Conservation (phyloP, 1,140 invertebrate species). For the Trichonephila clavata region DNA sequence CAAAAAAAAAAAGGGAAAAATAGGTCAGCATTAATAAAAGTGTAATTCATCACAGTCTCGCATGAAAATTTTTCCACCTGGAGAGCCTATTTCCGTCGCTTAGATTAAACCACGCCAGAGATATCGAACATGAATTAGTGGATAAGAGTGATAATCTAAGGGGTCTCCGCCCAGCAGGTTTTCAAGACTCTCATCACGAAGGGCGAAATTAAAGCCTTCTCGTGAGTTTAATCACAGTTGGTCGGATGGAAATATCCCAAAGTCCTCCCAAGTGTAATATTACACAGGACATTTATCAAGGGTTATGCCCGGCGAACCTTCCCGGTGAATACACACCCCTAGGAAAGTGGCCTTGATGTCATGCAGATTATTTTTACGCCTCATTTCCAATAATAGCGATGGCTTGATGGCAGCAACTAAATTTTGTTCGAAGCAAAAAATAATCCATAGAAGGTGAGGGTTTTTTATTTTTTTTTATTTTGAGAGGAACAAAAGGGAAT, state of each 20-base stretch:
- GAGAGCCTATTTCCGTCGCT: constrained; percentile 4
- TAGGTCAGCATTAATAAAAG: background rate
- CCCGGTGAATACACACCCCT: constrained; percentile 6
- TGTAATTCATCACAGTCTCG: background rate
- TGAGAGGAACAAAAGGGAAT: background rate
- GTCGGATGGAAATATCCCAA: background rate
- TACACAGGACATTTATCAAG: constrained; percentile 56
- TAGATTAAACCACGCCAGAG: background rate
- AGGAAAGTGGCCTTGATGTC: background rate
- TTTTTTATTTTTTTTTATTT: background rate
- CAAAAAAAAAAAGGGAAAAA: background rate
- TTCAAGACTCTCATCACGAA: constrained; percentile 28
- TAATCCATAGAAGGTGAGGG: background rate
- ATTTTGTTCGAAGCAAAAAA: background rate
- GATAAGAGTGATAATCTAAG: constrained; percentile 49
- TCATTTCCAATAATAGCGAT: background rate
- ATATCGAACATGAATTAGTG: constrained; percentile 33
- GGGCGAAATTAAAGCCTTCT: constrained; percentile 48
- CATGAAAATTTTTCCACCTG: constrained; percentile 39
- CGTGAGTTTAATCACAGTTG: constrained; percentile 37
- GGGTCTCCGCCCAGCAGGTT: background rate
- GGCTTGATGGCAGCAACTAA: background rate
- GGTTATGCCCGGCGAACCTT: constrained; percentile 9
- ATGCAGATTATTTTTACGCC: constrained; percentile 63
- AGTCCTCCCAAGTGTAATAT: constrained; percentile 58